Base-by-base conservation (phyloP, 2,888 invertebrate genomes). In the Heliconius cydno region DNA sequence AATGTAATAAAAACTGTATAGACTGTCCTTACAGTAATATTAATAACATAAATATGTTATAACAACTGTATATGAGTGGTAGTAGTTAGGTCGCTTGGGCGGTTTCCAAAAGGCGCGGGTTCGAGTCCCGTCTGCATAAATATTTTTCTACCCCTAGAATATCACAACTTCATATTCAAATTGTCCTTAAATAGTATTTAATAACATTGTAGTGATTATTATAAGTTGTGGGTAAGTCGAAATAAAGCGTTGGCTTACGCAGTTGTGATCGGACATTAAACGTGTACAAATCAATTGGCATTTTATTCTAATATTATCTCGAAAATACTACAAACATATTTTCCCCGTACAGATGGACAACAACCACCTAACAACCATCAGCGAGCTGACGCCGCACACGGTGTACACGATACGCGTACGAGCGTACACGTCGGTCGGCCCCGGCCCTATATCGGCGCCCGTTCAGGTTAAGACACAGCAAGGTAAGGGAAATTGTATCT, bases 391-490 rank as follows among this genome's bases (percentile, higher is more conserved):
- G 38, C 98, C 98, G 1, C 98, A 98, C 91, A 97, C 97, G 28
- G 98, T 99, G 84, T 99, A 99, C 94, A 98, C 99, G 74, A 98
- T 99, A 87, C 96, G 98, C 79, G 99, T 99, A 7, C 98, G 98
- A 90, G 98, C 98, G 2, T 97, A 97, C 91, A 99, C 99, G 12
- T 98, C 98, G 25, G 98, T 99, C 82, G 99, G 99, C 0, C 98
- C 98, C 67, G 99, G 99, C 73, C 99, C 99, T 0, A 96, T 98
- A 85, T 99, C 99, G 84, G 96, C 97, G 6, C 98, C 99, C n/a
- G 98, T 99, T n/a, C 98, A 98, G 92, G 99, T 99, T 86, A 98
- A 99, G 95, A 99, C 99, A 46, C 98, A 98, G 89, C 99, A 98
- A 96, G 99, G 98, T 98, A 92, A 89, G 92, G 15, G 19, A 52